These are phyloP conservation scores for Perca fluviatilis DNA, from an alignment of 2,113 vertebrate genomes.

Conservation along the genomic window DNA sequence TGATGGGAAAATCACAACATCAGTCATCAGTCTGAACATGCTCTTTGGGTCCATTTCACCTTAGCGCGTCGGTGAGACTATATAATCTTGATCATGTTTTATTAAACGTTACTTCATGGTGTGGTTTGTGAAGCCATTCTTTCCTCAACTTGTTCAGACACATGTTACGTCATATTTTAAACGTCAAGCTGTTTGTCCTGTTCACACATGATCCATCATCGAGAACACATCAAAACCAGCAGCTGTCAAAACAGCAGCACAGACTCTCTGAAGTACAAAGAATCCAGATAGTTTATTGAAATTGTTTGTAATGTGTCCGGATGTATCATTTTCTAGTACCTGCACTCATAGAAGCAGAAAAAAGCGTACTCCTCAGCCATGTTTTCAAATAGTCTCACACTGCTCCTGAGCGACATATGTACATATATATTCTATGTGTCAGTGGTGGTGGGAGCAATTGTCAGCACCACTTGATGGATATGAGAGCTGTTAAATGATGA, in stretches of 20 bases:
- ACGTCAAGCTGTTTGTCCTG: slow-evolving; percentile 14
- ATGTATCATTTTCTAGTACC: not conserved
- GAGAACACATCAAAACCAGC: slow-evolving; percentile 18
- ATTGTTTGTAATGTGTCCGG: not conserved
- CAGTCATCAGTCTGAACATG: slow-evolving; percentile 11
- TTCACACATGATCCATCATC: slow-evolving; percentile 45
- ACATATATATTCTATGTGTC: not conserved
- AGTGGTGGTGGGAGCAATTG: not conserved
- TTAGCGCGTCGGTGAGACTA: not conserved
- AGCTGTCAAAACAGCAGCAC: slow-evolving; percentile 33
- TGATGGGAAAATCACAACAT: slow-evolving; percentile 20
- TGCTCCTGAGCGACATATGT: not conserved
- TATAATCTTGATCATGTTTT: slow-evolving; percentile 11
- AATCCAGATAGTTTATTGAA: not conserved
- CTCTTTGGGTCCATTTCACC: not conserved
- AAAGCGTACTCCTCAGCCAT: not conserved
- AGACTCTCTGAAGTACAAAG: not conserved
- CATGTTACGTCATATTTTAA: slow-evolving; percentile 30
- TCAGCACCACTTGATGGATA: slow-evolving; percentile 24
- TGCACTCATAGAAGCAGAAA: not conserved
- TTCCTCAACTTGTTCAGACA: slow-evolving; percentile 28
- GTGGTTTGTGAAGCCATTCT: slow-evolving; percentile 12
- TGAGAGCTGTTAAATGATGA: not conserved
- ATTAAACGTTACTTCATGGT: slow-evolving; percentile 9
- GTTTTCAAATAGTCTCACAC: not conserved